phyloP scores from a whole-genome alignment of 2,888 invertebrate genomes.

The Bedellia somnulentella region DNA sequence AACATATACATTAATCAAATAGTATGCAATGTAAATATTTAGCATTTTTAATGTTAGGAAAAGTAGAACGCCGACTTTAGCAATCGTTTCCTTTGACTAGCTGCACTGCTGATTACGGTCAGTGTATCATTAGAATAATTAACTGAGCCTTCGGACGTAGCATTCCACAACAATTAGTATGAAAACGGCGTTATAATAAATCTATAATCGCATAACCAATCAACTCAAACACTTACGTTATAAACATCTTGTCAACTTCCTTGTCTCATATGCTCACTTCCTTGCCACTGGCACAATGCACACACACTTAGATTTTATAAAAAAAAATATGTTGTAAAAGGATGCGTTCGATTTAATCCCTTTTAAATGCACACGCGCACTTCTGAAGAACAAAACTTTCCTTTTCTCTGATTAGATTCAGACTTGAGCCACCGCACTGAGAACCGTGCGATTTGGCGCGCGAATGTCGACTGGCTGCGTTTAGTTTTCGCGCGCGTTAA shows the following conservation, averaged over 20 bases:
- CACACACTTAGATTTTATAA: constrained; percentile 19
- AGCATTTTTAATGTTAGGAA: constrained; percentile 2
- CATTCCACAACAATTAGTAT: no score
- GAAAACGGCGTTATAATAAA: no score
- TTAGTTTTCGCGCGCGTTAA: constrained; percentile 21
- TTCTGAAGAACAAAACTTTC: constrained; percentile 24
- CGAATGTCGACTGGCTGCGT: constrained; percentile 30
- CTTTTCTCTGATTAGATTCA: no score
- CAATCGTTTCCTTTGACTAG: constrained; percentile 2
- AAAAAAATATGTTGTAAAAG: no score
- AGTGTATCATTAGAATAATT: constrained; percentile 7
- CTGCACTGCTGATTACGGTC: constrained; percentile 2
- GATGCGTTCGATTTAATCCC: no score
- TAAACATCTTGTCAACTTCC: constrained; percentile 45
- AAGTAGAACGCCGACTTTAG: background rate
- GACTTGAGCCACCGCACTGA: no score
- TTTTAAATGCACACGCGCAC: no score
- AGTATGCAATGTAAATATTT: no score
- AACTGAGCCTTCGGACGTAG: constrained; percentile 2
- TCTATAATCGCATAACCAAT: no score
- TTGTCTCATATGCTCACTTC: constrained; percentile 36
- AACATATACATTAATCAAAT: no score
- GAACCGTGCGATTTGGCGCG: constrained; percentile 26
- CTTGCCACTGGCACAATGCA: constrained; percentile 32
- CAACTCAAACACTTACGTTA: constrained; percentile 36